Percentiles rank a stretch among this genome's conserved stretches.
Evolutionary conservation across 2,797 vertebrate genomes (phyloP).

Genomic region (Hephaestus fuliginosus): DNA sequence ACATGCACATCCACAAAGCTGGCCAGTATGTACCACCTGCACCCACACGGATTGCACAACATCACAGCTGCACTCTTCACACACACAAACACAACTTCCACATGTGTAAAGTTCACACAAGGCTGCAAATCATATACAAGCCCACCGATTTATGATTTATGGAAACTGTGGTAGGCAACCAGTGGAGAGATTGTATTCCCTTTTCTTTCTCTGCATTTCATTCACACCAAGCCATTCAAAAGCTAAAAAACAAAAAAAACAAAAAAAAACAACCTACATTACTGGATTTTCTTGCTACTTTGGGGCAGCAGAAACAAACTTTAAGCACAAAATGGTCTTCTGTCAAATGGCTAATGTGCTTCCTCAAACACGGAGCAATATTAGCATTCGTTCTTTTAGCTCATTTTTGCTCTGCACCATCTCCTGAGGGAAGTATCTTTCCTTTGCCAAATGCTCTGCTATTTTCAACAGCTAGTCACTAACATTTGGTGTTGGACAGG

Average conservation of each 20-base stretch:
- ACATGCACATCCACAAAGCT: slow-evolving; percentile 24
- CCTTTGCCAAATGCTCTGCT: background rate
- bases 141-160: background rate
- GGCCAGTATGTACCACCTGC: slow-evolving; percentile 50
- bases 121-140: slow-evolving; percentile 5
- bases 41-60: slow-evolving; percentile 25
- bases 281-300: background rate
- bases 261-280: too few relatives aligned
- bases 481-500: background rate
- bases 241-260: background rate
- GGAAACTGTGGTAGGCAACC: slow-evolving; percentile 24
- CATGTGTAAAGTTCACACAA: slow-evolving; percentile 17
- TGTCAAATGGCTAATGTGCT: too few relatives aligned
- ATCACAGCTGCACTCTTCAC: slow-evolving; percentile 41
- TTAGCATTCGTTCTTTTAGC: background rate
- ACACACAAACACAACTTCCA: slow-evolving; percentile 4
- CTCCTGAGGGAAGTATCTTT: background rate
- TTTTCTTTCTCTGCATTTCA: slow-evolving; percentile 33
- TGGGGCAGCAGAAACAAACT: background rate
- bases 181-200: slow-evolving; percentile 37
- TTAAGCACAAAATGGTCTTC: background rate
- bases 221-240: slow-evolving; percentile 45
- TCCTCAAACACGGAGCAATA: background rate
- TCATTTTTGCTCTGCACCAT: background rate
- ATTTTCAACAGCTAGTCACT: background rate